Evolutionary conservation across 92 coral and sea anemone species (phyloP).

Genomic region (Umimayanthus chanpuru): DNA sequence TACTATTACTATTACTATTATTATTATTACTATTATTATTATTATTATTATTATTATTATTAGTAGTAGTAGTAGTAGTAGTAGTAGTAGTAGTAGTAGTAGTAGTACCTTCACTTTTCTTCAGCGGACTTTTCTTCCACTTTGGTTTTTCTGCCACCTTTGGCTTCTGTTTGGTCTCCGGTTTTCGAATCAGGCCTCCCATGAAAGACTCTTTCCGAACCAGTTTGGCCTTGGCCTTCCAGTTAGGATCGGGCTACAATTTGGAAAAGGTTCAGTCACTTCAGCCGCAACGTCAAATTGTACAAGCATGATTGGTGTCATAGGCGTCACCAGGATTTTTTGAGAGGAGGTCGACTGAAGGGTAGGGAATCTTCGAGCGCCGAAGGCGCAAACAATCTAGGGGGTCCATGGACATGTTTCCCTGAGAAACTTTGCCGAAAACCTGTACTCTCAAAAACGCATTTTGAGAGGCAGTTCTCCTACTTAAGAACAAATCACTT

Average conservation of each 20-base stretch:
- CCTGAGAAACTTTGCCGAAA: too few species aligned
- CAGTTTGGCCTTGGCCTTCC: background rate
- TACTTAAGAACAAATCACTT: too few species aligned
- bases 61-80: background rate
- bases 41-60: background rate
- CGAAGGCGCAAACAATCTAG: too few species aligned
- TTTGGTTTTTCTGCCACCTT: conserved; percentile 7
- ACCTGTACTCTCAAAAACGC: too few species aligned
- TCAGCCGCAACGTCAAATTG: background rate
- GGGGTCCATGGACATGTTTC: too few species aligned
- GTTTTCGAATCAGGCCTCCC: conserved; percentile 11
- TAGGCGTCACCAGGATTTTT: too few species aligned
- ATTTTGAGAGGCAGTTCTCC: too few species aligned
- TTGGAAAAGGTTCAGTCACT: background rate
- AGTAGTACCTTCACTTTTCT: conserved; percentile 10
- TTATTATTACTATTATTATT: too few species aligned
- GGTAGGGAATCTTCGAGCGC: too few species aligned
- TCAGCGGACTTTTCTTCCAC: conserved; percentile 5
- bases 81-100: background rate
- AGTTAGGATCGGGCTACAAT: conserved; percentile 13
- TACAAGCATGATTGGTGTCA: background rate
- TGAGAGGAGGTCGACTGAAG: too few species aligned
- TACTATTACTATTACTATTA: too few species aligned
- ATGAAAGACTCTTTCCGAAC: conserved; percentile 21
- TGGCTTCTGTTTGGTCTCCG: background rate